phyloP scores from a whole-genome alignment of 1,140 invertebrate species.

The Steinernema feltiae region DNA sequence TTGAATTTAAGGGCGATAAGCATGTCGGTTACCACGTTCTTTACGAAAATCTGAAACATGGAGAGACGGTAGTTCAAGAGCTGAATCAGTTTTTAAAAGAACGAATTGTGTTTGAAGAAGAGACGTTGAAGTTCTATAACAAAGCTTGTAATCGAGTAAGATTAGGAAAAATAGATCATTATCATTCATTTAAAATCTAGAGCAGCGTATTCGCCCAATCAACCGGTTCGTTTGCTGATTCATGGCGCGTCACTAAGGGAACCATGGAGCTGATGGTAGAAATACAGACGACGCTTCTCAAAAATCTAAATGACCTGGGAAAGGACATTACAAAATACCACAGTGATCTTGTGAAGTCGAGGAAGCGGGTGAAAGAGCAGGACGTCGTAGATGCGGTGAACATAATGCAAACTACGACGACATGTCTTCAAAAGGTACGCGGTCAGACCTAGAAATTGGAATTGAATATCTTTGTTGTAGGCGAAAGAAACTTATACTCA shows the following conservation, averaged over 20 bases:
- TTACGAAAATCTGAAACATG: conserved; percentile 55
- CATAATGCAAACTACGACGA: conserved; percentile 58
- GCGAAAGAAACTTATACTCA: conserved; percentile 54
- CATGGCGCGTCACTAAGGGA: conserved; percentile 52
- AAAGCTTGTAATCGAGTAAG: conserved; percentile 44
- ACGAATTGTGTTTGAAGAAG: conserved; percentile 47
- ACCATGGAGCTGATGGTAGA: conserved; percentile 53
- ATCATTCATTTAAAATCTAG: not conserved
- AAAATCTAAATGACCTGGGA: conserved; percentile 47
- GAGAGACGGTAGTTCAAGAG: conserved; percentile 48
- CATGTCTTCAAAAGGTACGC: conserved; percentile 55
- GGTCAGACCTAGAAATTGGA: not conserved
- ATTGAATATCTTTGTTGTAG: conserved; percentile 29
- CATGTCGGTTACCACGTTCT: conserved; percentile 54
- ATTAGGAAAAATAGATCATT: not conserved
- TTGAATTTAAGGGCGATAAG: conserved; percentile 48
- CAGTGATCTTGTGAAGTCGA: conserved; percentile 45
- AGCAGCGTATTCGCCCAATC: conserved; percentile 23
- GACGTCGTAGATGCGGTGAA: conserved; percentile 55
- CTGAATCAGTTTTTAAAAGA: conserved; percentile 50
- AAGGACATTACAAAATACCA: conserved; percentile 46
- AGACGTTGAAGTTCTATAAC: conserved; percentile 43
- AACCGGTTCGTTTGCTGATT: conserved; percentile 45
- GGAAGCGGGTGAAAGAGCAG: conserved; percentile 49
- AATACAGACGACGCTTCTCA: conserved; percentile 47